These are phyloP conservation scores for Sula dactylatra DNA, from an alignment of 2,113 vertebrate genomes.

Conservation along the genomic window DNA sequence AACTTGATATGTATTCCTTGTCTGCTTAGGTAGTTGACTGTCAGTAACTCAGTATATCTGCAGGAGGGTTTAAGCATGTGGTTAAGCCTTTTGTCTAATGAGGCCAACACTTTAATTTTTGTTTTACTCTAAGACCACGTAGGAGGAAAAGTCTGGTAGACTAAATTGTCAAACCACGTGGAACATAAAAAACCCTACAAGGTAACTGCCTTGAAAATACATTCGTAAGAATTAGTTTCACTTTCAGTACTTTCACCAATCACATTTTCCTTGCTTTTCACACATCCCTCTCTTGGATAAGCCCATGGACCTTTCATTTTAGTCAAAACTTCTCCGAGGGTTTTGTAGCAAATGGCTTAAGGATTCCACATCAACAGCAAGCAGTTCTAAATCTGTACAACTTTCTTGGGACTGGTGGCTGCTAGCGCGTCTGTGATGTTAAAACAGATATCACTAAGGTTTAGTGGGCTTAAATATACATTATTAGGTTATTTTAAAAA, in stretches of 20 bases:
- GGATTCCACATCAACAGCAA: background rate
- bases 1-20: background rate
- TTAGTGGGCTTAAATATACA: background rate
- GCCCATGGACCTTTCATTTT: background rate
- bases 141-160: background rate
- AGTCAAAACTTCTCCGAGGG: background rate
- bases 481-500: background rate
- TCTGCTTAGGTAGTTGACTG: background rate
- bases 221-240: background rate
- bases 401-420: background rate
- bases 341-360: background rate
- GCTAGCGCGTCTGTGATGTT: background rate
- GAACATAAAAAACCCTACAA: background rate
- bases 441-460: background rate
- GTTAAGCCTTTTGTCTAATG: background rate
- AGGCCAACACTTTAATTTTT: background rate
- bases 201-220: background rate
- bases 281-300: background rate
- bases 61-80: background rate
- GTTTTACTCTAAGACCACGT: background rate
- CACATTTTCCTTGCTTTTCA: background rate
- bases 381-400: background rate
- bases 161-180: background rate
- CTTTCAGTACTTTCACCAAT: background rate
- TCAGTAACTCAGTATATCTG: background rate